A percentile compares a stretch with the other conserved stretches of the same genome.
Evolutionary conservation across 2,113 vertebrate genomes (phyloP).

Genomic region (Hippocampus abdominalis): DNA sequence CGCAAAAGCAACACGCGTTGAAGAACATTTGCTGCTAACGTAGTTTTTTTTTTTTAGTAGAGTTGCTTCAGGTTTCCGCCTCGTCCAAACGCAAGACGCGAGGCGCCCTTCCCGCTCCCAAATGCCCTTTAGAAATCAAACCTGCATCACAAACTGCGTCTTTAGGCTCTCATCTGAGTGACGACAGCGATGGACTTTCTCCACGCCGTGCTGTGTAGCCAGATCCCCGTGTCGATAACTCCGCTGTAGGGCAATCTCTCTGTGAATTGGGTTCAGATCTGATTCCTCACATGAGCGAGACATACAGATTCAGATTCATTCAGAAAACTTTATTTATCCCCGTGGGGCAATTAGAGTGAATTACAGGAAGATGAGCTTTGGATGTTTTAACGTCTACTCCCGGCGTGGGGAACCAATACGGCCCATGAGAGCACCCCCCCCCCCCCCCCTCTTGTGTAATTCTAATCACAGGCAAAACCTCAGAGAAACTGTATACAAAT

Average conservation of each 20-base stretch:
- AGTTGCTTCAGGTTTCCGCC: slow-evolving; percentile 19
- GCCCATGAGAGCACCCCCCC: not conserved
- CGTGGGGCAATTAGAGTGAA: too few relatives aligned
- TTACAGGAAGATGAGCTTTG: not conserved
- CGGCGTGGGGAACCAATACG: not conserved
- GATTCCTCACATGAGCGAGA: not conserved
- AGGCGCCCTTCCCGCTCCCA: slow-evolving; percentile 7
- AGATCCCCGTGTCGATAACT: not conserved
- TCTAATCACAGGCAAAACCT: not conserved
- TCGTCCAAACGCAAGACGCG: slow-evolving; percentile 20
- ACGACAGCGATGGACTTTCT: slow-evolving; percentile 12
- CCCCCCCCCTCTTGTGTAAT: not conserved
- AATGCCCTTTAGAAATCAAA: slow-evolving; percentile 15
- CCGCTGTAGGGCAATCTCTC: not conserved
- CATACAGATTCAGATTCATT: too few relatives aligned
- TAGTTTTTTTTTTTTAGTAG: slow-evolving; percentile 17
- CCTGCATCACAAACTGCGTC: not conserved
- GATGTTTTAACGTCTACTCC: not conserved
- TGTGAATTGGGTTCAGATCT: not conserved
- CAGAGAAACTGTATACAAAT: not conserved
- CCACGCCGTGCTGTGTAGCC: not conserved
- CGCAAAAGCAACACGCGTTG: slow-evolving; percentile 32
- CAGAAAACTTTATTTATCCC: too few relatives aligned
- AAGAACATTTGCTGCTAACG: slow-evolving; percentile 57
- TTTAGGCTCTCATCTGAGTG: slow-evolving; percentile 10